Evolutionary conservation across 2,113 vertebrate genomes (phyloP).

Genomic region (Vireo altiloquus): DNA sequence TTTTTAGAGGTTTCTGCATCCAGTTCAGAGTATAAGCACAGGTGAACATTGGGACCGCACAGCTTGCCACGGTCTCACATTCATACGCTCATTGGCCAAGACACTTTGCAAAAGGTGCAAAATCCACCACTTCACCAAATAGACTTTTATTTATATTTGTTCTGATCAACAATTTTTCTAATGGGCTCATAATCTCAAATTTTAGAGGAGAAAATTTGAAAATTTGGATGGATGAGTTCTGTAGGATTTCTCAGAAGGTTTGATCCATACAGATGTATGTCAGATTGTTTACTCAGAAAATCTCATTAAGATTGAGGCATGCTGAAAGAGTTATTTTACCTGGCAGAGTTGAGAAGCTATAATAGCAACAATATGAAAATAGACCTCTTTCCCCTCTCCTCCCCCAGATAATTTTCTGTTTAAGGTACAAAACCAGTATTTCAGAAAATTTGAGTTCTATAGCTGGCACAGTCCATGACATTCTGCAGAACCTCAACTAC

Average conservation of each 20-base stretch:
- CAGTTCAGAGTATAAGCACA: not conserved
- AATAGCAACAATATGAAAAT: not conserved
- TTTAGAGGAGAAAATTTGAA: not conserved
- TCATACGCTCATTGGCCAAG: not conserved
- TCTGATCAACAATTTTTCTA: not conserved
- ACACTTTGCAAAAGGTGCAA: not conserved
- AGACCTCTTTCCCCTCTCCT: not conserved
- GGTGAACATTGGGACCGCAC: not conserved
- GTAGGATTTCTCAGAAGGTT: not conserved
- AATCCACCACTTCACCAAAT: not conserved
- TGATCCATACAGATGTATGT: not conserved
- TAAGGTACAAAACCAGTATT: not conserved
- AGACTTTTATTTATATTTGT: not conserved
- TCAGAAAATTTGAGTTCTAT: not conserved
- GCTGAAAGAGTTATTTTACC: not conserved
- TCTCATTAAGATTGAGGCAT: not conserved
- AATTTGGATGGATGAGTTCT: not conserved
- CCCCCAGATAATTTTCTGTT: not conserved
- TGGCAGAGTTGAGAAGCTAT: not conserved
- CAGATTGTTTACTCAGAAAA: not conserved
- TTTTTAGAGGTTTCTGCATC: not conserved
- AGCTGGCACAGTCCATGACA: not conserved
- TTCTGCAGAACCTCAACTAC: not conserved
- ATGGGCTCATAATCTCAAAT: not conserved
- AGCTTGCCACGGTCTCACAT: not conserved